Evolutionary conservation across 2,797 vertebrate genomes (phyloP).

Genomic region (Adrianichthys oophorus): DNA sequence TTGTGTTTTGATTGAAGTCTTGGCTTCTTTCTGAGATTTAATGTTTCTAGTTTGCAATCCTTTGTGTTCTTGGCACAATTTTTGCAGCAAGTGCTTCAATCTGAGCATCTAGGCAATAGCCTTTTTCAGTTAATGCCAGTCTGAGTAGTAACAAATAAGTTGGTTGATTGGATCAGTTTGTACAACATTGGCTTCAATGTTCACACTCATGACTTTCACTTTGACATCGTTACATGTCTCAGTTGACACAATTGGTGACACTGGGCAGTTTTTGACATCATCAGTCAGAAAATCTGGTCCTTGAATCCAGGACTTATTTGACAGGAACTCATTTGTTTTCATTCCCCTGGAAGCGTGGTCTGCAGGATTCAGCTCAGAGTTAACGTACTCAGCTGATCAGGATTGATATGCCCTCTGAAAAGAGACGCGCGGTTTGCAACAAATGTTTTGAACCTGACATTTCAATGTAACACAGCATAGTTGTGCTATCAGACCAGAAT

Average conservation of each 20-base stretch:
- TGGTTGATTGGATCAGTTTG: background rate
- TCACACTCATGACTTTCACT: background rate
- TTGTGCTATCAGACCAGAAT: too few relatives aligned
- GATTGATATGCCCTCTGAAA: background rate
- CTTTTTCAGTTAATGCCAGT: background rate
- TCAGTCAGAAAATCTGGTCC: background rate
- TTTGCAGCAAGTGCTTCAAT: background rate
- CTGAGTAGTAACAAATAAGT: background rate
- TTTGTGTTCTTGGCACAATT: background rate
- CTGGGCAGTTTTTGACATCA: background rate
- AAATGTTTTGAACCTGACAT: background rate
- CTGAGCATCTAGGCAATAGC: background rate
- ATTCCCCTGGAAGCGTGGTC: slow-evolving; percentile 2
- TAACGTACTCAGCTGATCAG: slow-evolving; percentile 11
- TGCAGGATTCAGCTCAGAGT: background rate
- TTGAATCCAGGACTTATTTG: background rate
- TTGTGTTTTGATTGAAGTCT: background rate
- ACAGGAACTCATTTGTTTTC: background rate
- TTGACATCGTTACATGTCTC: background rate
- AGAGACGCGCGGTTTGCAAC: background rate
- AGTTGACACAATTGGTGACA: background rate
- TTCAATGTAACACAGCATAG: too few relatives aligned
- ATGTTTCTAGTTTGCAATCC: too few relatives aligned
- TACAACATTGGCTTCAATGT: background rate
- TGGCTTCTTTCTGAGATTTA: background rate